phyloP scores from a whole-genome alignment of 2,888 invertebrate genomes.

The Cecidostiba fungosa region DNA sequence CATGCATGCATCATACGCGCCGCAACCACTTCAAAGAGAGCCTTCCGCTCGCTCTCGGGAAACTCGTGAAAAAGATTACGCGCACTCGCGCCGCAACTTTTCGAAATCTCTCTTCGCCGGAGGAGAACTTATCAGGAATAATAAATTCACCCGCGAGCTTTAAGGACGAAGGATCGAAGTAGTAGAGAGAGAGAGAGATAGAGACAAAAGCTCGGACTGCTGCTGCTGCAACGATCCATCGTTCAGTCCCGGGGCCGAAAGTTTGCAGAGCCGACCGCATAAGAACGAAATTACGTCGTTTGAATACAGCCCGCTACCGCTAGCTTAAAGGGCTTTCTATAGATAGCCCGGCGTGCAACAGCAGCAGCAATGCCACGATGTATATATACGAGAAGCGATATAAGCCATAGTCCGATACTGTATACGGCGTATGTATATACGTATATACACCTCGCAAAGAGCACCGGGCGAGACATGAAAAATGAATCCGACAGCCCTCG shows the following conservation, averaged over 20 bases:
- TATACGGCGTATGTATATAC: conserved; percentile 64
- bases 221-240: conserved; percentile 69
- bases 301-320: conserved; percentile 68
- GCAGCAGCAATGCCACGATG: conserved; percentile 6
- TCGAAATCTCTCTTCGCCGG: conserved; percentile 40
- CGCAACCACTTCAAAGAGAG: not conserved
- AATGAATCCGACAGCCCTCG: conserved; percentile 77
- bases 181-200: conserved; percentile 4
- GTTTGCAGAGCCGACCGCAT: conserved; percentile 45
- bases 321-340: conserved; percentile 9
- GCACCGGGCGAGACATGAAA: conserved; percentile 74
- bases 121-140: conserved; percentile 72
- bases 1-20: conserved; percentile 40
- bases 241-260: conserved; percentile 60
- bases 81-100: conserved; percentile 48
- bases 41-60: conserved; percentile 13
- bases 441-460: not conserved
- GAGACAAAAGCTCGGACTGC: conserved; percentile 62
- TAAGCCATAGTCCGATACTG: conserved; percentile 54
- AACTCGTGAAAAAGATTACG: conserved; percentile 62
- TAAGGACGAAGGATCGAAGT: conserved; percentile 22
- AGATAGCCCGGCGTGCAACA: too few species aligned
- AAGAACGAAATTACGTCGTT: conserved; percentile 71
- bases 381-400: conserved; percentile 17
- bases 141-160: conserved; percentile 70